phyloP scores from a whole-genome alignment of 2,888 invertebrate genomes.

The Tetragnatha montana region DNA sequence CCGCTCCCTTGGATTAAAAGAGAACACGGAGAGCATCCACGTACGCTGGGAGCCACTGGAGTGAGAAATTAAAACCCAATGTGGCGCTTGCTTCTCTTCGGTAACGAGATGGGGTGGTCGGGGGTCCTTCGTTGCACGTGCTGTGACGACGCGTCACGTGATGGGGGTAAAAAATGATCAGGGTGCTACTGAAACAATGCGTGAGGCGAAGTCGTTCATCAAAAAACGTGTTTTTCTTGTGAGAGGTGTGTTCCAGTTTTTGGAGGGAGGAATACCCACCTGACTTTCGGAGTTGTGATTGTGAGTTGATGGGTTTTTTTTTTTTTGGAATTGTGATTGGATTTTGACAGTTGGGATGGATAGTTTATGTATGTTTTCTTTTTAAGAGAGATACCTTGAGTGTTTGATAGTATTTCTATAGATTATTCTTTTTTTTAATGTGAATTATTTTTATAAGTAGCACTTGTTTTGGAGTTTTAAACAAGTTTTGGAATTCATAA shows the following conservation, averaged over 20 bases:
- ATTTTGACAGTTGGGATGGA: not conserved
- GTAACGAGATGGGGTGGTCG: constrained; percentile 66
- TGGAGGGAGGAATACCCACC: not conserved
- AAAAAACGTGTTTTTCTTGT: constrained; percentile 47
- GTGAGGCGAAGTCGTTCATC: constrained; percentile 64
- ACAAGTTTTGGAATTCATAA: too few relatives aligned
- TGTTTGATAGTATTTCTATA: too few relatives aligned
- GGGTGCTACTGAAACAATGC: constrained; percentile 57
- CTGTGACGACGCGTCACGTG: constrained; percentile 61
- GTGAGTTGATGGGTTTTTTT: constrained; percentile 9
- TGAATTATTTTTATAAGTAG: too few relatives aligned
- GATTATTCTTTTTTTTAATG: too few relatives aligned
- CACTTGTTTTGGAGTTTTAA: too few relatives aligned
- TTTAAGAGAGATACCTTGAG: too few relatives aligned
- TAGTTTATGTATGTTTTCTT: too few relatives aligned
- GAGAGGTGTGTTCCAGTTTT: not conserved
- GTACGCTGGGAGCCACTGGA: constrained; percentile 62
- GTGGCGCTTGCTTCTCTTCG: constrained; percentile 66
- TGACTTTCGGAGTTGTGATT: too few relatives aligned
- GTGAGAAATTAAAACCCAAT: constrained; percentile 72
- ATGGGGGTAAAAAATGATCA: constrained; percentile 58
- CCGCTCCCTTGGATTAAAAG: constrained; percentile 63
- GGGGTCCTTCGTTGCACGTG: constrained; percentile 29
- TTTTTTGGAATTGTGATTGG: constrained; percentile 10
- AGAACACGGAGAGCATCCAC: constrained; percentile 54